Evolutionary conservation across 2,888 invertebrate species (phyloP).

Genomic region (Augochlorella aurata): DNA sequence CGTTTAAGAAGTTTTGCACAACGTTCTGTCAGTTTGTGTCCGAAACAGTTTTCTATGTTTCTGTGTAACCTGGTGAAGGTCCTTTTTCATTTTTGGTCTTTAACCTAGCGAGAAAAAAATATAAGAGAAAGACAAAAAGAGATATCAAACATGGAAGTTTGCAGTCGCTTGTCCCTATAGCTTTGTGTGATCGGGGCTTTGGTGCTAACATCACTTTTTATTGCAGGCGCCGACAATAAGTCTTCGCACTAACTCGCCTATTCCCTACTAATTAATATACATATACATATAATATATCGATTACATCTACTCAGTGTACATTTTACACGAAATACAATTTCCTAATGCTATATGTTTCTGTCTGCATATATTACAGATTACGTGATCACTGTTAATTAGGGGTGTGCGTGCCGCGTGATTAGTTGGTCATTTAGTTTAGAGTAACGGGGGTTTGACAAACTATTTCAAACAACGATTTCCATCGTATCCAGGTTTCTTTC

Average conservation of each 20-base stretch:
- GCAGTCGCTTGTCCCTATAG: conserved; percentile 53
- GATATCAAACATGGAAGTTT: conserved; percentile 35
- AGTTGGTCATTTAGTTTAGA: conserved; percentile 30
- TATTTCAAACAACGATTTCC: conserved; percentile 25
- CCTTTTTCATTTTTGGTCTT: conserved; percentile 1
- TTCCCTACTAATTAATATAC: conserved; percentile 77
- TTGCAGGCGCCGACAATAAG: conserved; percentile 83
- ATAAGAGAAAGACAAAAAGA: not conserved
- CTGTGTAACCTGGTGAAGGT: conserved; percentile 35
- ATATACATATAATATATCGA: conserved; percentile 63
- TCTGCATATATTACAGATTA: conserved; percentile 59
- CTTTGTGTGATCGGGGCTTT: conserved; percentile 66
- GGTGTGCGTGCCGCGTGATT: conserved; percentile 53
- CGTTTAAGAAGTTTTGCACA: conserved; percentile 48
- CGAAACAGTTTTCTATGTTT: conserved; percentile 28
- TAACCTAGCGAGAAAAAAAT: not conserved
- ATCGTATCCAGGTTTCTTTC: conserved; percentile 46
- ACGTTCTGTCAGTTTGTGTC: conserved; percentile 37
- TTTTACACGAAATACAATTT: conserved; percentile 67
- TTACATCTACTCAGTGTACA: conserved; percentile 76
- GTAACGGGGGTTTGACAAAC: conserved; percentile 38
- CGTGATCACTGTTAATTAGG: conserved; percentile 58
- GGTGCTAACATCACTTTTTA: conserved; percentile 81
- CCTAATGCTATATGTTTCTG: conserved; percentile 63
- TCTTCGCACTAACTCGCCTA: conserved; percentile 81